Base-by-base conservation (phyloP, 2,797 vertebrate genomes). In the Chelmon rostratus region DNA sequence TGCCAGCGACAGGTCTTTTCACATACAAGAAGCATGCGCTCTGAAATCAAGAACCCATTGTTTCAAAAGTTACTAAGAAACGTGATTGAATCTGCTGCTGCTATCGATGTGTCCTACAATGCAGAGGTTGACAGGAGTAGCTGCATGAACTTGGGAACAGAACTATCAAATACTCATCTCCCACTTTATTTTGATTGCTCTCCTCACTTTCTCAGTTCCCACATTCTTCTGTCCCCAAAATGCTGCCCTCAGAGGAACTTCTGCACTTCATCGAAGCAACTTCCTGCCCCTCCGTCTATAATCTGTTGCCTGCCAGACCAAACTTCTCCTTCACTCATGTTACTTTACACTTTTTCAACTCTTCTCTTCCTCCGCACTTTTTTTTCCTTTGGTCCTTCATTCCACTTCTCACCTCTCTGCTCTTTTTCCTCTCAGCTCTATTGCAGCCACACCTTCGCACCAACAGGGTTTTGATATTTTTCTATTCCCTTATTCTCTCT, bases 341-440 rank as follows among this genome's bases (percentile, higher is more conserved):
- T 77, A 67, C 77, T 82, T 86, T 76, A 59, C 71, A 85, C 80
- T 80, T 86, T n/a, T 78, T 85, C 68, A 73, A 61, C 56, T 68
- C 54, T 58, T 33, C 38, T 70, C 42, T 63, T 81, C 42, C 53
- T 67, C n/a, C 56, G 23, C 3, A 8, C 18, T 58, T 28, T 67
- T 73, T 47, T 75, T 67, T n/a, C n/a, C 58, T 68, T 65, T 67
- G 40, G 23, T 84, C 53, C 47, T 79, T 76, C 57, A 63, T 76
- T 81, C 54, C 73, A 79, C 71, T 89, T 88, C 79, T 89, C 87
- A 89, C 83, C 78, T 85, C 68, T 49, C 38, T 76, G 76, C 50
- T 76, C 46, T 42, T 76, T 82, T 73, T 71, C 58, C 28, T 68
- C 52, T 66, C 25, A 6, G 67, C 80, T 89, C 69, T 62, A 71